A percentile compares a stretch with the other conserved stretches of the same genome.
Conservation (phyloP, 2,797 vertebrate species). For the Pantherophis vulpinus region DNA sequence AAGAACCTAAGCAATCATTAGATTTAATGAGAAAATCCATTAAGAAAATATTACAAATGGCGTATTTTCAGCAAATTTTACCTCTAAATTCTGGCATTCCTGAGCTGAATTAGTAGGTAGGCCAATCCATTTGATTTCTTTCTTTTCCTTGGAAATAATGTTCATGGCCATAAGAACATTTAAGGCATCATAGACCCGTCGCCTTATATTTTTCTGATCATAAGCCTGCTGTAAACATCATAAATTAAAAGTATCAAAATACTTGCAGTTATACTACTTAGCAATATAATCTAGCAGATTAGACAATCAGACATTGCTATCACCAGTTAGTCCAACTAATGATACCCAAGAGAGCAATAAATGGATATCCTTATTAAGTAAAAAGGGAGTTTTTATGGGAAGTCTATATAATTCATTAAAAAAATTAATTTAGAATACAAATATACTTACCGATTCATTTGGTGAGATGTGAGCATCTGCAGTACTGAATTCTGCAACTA, state of each 20-base stretch:
- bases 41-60: background rate
- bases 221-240: conserved; percentile 83
- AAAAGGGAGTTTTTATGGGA: background rate
- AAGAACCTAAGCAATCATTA: background rate
- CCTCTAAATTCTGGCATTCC: conserved; percentile 99
- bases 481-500: conserved; percentile 97
- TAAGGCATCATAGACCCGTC: conserved; percentile 96
- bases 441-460: conserved; percentile 88
- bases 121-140: conserved; percentile 99
- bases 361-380: background rate
- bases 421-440: conserved; percentile 27
- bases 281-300: conserved; percentile 1
- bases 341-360: background rate
- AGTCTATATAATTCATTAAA: conserved; percentile 6
- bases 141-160: conserved; percentile 99
- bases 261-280: conserved; percentile 26
- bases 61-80: conserved; percentile 47
- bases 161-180: conserved; percentile 99
- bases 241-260: conserved; percentile 43
- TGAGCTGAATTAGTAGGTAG: conserved; percentile 98
- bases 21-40: background rate
- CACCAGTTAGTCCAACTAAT: conserved; percentile 13
- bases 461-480: conserved; percentile 95
- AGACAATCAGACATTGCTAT: background rate
- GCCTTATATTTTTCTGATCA: conserved; percentile 98